A percentile compares a stretch with the other conserved stretches of the same genome.
phyloP scores from a whole-genome alignment of 2,113 vertebrate species.

The Sinocyclocheilus anshuiensis region DNA sequence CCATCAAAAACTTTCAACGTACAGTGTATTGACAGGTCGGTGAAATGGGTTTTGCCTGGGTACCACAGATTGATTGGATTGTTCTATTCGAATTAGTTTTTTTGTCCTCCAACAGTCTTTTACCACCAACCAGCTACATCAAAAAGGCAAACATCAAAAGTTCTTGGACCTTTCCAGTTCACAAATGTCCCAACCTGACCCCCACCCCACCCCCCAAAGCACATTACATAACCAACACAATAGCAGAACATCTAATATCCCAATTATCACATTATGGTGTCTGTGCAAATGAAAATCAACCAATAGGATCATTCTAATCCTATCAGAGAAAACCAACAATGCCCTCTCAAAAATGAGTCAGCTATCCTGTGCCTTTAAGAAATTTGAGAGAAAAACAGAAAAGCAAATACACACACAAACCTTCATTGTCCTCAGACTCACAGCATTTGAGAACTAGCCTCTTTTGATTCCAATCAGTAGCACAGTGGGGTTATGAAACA shows the following conservation, averaged over 20 bases:
- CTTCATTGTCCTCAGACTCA: slow-evolving; percentile 53
- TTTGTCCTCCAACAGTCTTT: background rate
- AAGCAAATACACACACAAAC: slow-evolving; percentile 46
- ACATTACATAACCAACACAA: slow-evolving; percentile 79
- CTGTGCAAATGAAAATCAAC: slow-evolving; percentile 93
- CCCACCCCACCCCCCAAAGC: slow-evolving; percentile 54
- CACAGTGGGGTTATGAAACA: slow-evolving; percentile 66
- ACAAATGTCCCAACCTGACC: background rate
- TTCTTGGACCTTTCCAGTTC: background rate
- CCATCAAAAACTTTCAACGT: slow-evolving; percentile 60
- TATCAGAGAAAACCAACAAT: slow-evolving; percentile 66
- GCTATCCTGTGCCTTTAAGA: slow-evolving; percentile 59
- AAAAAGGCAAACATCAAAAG: slow-evolving; percentile 42
- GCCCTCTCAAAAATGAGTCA: slow-evolving; percentile 65
- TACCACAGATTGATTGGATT: slow-evolving; percentile 51
- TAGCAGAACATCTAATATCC: slow-evolving; percentile 86
- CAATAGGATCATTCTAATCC: slow-evolving; percentile 85
- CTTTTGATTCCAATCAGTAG: slow-evolving; percentile 65
- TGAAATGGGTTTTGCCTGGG: slow-evolving; percentile 51
- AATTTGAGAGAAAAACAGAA: slow-evolving; percentile 15
- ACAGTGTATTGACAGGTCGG: slow-evolving; percentile 64
- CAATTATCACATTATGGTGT: slow-evolving; percentile 87
- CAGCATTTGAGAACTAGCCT: slow-evolving; percentile 40
- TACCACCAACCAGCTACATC: slow-evolving; percentile 16
- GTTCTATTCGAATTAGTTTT: background rate